phyloP scores from a whole-genome alignment of 1,140 invertebrate species.

The Delia radicum region DNA sequence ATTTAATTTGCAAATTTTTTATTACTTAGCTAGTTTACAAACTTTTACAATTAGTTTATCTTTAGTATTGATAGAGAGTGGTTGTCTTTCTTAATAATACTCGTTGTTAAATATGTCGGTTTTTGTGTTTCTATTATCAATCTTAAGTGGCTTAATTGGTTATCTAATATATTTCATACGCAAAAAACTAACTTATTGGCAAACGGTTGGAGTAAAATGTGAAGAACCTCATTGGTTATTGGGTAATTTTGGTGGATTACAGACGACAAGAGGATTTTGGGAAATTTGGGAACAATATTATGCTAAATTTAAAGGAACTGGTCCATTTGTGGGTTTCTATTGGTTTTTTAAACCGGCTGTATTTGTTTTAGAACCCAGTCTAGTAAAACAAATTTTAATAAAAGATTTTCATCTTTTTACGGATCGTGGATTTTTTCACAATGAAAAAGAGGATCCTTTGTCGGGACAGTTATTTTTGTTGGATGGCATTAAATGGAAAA shows the following conservation, averaged over 20 bases:
- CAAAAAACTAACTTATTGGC: conserved; percentile 47
- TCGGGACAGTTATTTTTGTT: conserved; percentile 56
- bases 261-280: conserved; percentile 28
- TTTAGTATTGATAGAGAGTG: neutral
- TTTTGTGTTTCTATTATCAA: conserved; percentile 28
- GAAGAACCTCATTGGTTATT: conserved; percentile 46
- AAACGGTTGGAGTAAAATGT: conserved; percentile 53
- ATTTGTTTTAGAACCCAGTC: conserved; percentile 59
- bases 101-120: conserved; percentile 15
- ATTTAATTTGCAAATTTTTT: too few species aligned
- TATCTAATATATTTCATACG: neutral
- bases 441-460: conserved; percentile 58
- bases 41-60: neutral
- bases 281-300: conserved; percentile 43
- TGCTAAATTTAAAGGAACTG: conserved; percentile 42
- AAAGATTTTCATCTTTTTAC: conserved; percentile 62
- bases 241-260: conserved; percentile 43
- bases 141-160: conserved; percentile 8
- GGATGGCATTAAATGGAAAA: conserved; percentile 59
- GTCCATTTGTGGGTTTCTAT: conserved; percentile 49
- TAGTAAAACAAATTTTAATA: conserved; percentile 63
- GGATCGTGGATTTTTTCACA: conserved; percentile 57
- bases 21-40: too few species aligned
- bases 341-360: conserved; percentile 56
- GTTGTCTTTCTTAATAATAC: neutral